A percentile compares a stretch with the other conserved stretches of the same genome.
Conservation (phyloP, 1,140 invertebrate species). For the Pantala flavescens region DNA sequence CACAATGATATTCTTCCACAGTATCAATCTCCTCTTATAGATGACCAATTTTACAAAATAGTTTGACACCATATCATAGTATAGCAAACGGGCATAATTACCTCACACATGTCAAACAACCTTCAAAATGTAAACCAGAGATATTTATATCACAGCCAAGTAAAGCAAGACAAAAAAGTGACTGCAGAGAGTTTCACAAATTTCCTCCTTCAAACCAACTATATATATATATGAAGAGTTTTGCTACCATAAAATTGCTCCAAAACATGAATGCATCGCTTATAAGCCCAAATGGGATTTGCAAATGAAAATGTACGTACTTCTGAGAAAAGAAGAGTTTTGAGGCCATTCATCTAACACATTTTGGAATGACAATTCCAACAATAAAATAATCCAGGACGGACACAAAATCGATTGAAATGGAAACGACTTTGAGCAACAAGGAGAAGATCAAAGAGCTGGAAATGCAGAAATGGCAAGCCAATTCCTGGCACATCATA, state of each 20-base stretch:
- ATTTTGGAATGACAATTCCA: not conserved
- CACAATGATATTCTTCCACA: not conserved
- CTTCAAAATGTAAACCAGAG: not conserved
- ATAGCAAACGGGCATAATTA: not conserved
- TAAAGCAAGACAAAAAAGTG: constrained; percentile 2
- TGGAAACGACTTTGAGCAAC: constrained; percentile 3
- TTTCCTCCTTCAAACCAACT: no score
- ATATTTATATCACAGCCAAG: not conserved
- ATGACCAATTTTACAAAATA: not conserved
- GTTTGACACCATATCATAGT: not conserved
- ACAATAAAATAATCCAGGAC: not conserved
- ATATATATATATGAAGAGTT: no score
- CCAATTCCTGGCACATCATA: not conserved
- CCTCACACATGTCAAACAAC: not conserved
- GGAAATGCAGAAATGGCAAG: not conserved
- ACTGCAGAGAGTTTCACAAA: not conserved
- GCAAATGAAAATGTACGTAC: no score
- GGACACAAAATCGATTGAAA: not conserved
- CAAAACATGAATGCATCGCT: no score
- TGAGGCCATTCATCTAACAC: not conserved
- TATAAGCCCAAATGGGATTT: no score
- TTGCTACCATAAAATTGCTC: no score
- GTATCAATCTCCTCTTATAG: not conserved
- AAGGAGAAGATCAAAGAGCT: not conserved
- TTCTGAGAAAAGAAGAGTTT: not conserved